Evolutionary conservation across 2,888 invertebrate species (phyloP).

Genomic region (Holacanthella duospinosa): DNA sequence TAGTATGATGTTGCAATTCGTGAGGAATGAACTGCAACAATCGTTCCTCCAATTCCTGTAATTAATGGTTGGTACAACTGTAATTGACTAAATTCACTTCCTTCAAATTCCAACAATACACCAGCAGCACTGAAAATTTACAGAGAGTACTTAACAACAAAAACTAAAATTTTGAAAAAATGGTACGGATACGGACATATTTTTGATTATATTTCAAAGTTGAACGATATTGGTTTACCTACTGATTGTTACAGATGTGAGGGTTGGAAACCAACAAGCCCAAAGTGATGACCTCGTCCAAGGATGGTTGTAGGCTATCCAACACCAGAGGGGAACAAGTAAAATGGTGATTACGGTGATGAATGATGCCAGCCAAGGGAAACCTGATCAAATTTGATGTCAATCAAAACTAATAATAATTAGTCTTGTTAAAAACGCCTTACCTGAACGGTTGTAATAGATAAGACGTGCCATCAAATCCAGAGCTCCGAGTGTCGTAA

Average conservation of each 20-base stretch:
- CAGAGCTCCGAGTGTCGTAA: background rate
- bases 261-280: background rate
- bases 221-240: background rate
- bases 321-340: background rate
- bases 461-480: background rate
- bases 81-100: background rate
- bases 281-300: background rate
- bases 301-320: background rate
- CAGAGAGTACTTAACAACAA: too few species aligned
- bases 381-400: background rate
- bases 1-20: background rate
- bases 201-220: too few species aligned
- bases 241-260: background rate
- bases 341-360: background rate
- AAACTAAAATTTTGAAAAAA: background rate
- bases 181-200: too few species aligned
- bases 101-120: background rate
- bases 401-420: background rate
- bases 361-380: background rate
- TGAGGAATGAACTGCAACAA: background rate
- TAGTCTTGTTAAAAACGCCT: too few species aligned
- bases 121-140: background rate
- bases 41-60: background rate
- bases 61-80: background rate
- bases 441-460: too few species aligned